Evolutionary conservation across 2,113 vertebrate genomes (phyloP).

Genomic region (Varanus salvator): DNA sequence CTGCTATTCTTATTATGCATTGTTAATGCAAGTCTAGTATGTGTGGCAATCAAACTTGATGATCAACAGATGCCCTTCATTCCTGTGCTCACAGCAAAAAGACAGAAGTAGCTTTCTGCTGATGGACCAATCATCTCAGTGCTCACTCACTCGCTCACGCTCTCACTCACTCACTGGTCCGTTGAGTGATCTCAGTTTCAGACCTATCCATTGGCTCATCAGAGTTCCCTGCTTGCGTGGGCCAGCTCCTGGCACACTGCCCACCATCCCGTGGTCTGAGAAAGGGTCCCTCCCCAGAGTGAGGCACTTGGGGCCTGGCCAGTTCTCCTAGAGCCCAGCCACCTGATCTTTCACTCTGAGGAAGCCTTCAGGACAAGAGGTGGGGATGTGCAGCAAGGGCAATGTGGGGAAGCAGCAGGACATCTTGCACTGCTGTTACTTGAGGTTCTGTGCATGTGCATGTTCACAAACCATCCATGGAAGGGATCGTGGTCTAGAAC

Average conservation of each 20-base stretch:
- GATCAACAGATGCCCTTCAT: background rate
- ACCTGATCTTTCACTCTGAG: too few relatives aligned
- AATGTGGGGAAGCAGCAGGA: too few relatives aligned
- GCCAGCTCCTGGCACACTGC: too few relatives aligned
- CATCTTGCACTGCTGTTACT: background rate
- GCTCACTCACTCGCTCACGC: background rate
- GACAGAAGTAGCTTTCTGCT: background rate
- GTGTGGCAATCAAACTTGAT: background rate
- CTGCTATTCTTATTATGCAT: background rate
- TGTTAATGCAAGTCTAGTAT: background rate
- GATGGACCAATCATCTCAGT: background rate
- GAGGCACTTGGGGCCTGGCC: too few relatives aligned
- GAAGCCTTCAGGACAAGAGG: too few relatives aligned
- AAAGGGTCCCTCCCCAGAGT: too few relatives aligned
- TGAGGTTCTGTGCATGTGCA: background rate
- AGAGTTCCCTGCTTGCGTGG: too few relatives aligned
- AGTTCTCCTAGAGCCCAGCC: too few relatives aligned
- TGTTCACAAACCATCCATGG: background rate
- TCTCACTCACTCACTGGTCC: background rate
- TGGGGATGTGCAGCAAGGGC: too few relatives aligned
- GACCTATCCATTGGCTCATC: background rate
- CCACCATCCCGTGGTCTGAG: too few relatives aligned
- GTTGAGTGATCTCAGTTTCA: background rate
- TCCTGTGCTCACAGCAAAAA: background rate
- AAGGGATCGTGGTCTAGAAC: background rate